Evolutionary conservation across 2,888 invertebrate species (phyloP), one percentile per base, ranked within the genome.

Genomic region (Cabera pusaria): DNA sequence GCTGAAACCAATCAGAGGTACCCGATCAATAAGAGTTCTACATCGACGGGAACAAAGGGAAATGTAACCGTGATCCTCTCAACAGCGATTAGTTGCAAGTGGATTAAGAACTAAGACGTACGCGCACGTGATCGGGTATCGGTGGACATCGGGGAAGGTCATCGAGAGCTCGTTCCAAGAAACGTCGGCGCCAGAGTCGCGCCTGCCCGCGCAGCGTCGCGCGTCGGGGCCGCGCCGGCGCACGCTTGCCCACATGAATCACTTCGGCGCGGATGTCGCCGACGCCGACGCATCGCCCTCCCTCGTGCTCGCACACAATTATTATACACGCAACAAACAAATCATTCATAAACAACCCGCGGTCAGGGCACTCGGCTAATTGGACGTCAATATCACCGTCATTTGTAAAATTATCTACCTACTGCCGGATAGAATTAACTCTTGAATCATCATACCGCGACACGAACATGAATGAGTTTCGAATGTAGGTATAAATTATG

Each of bases 61-160:
- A 56, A 61, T 59, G 59, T 60, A 61, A 61, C 64, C 59, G 61
- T 76, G 78, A 77, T 79, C 72, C 72, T 77, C 78, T 83, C 83
- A 82, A 81, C 83, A 82, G 81, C 81, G 81, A 85, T 73, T 81
- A 81, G 84, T 83, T 84, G 73, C 81, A 80, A 81, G 82, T 71
- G 64, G 65, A 64, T 60, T 65, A 64, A 54, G 57, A 64, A 64
- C 67, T 72, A 71, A 61, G 54, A 72, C 69, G 64, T 66, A 73
- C 67, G 69, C 65, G 68, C 81, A 73, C 73, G 73, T 73, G 77
- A 76, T 67, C 45, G 49, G 60, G 57, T 66, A 68, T 72, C 68
- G 73, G 69, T 73, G 75, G 72, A 68, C 71, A 64, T 64, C 64
- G 63, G 67, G n/a, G 76, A 80, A 79, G 78, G 78, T 78, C 75